These are phyloP conservation scores for Eulithis prunata DNA, from an alignment of 2,888 invertebrate species.

Conservation along the genomic window DNA sequence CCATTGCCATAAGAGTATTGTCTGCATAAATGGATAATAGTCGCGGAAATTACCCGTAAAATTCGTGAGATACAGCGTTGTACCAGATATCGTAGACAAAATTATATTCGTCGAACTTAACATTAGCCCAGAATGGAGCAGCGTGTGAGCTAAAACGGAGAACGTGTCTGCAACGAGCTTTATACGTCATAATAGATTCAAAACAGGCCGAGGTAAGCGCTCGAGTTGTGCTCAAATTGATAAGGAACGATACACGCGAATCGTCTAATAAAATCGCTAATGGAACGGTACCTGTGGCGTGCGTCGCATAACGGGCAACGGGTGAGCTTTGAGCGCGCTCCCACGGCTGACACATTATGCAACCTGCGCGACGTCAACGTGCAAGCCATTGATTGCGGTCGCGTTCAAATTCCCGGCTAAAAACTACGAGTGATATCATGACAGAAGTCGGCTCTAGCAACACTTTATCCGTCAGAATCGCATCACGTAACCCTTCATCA, in stretches of 20 bases:
- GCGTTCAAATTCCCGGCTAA: conserved; percentile 64
- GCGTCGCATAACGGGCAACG: conserved; percentile 83
- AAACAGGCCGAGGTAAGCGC: conserved; percentile 71
- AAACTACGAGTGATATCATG: conserved; percentile 60
- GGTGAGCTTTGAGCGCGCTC: conserved; percentile 65
- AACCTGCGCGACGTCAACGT: conserved; percentile 56
- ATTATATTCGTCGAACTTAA: conserved; percentile 59
- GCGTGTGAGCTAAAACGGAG: conserved; percentile 65
- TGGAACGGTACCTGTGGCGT: conserved; percentile 81
- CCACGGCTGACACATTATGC: conserved; percentile 80
- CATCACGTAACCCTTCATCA: conserved; percentile 33
- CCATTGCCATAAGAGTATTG: conserved; percentile 35
- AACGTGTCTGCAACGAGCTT: conserved; percentile 55
- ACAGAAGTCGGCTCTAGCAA: conserved; percentile 19
- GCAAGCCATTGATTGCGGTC: conserved; percentile 58
- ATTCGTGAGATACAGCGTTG: conserved; percentile 59
- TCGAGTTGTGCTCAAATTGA: conserved; percentile 70
- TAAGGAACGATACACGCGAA: conserved; percentile 77
- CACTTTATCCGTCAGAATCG: conserved; percentile 43
- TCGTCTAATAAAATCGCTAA: conserved; percentile 82
- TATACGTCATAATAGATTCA: conserved; percentile 67
- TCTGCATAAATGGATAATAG: conserved; percentile 35
- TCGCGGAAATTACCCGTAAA: conserved; percentile 45
- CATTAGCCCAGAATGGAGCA: conserved; percentile 58
- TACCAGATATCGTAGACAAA: conserved; percentile 59